A percentile compares a stretch with the other conserved stretches of the same genome.
Evolutionary conservation across 1,140 invertebrate species (phyloP).

Genomic region (Drosophila eugracilis): DNA sequence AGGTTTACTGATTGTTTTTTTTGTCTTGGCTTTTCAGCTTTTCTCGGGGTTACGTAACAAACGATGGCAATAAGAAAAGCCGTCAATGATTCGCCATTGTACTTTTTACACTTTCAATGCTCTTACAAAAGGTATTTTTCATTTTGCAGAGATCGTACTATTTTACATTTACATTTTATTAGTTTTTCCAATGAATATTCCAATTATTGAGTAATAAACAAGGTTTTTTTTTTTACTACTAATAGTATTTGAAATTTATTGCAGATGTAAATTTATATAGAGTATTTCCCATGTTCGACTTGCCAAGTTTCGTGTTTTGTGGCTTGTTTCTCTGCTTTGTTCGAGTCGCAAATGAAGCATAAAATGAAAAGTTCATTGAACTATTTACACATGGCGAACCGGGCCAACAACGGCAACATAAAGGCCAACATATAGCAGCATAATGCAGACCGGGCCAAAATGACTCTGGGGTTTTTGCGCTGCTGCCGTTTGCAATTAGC

Average conservation of each 20-base stretch:
- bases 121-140: not conserved
- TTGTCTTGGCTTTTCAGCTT: conserved; percentile 15
- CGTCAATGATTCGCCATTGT: conserved; percentile 17
- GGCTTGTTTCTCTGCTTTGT: conserved; percentile 45
- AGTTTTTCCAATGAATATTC: too few species aligned
- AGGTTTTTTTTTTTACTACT: too few species aligned
- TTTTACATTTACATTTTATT: too few species aligned
- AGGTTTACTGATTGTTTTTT: conserved; percentile 19
- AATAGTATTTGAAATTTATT: not conserved
- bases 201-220: too few species aligned
- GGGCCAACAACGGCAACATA: conserved; percentile 7
- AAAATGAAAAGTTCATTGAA: conserved; percentile 67
- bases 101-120: conserved; percentile 13
- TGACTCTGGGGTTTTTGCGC: conserved; percentile 18
- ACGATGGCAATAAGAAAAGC: conserved; percentile 20
- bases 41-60: conserved; percentile 9
- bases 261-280: not conserved
- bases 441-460: conserved; percentile 72
- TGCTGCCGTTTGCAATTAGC: conserved; percentile 59
- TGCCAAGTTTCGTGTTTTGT: conserved; percentile 9
- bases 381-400: conserved; percentile 65
- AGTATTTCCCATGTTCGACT: conserved; percentile 6
- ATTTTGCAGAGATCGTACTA: not conserved
- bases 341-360: conserved; percentile 74
- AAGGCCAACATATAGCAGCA: conserved; percentile 44